Evolutionary conservation across 2,797 vertebrate genomes (phyloP), one percentile per base, ranked within the genome.

Genomic region (Coregonus suidteri): DNA sequence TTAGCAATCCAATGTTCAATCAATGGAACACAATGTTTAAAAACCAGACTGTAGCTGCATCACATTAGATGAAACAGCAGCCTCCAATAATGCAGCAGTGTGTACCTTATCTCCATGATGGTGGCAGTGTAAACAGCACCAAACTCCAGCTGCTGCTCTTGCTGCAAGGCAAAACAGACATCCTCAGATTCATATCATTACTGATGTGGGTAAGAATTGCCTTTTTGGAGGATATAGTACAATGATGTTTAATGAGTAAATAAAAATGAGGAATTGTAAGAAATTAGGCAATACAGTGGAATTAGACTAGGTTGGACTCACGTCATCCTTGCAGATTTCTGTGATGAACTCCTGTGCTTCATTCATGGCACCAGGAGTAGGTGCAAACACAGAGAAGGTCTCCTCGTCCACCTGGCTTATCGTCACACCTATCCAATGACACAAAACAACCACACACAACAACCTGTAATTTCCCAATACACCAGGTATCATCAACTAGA

Each of bases 321-420:
- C 98, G 75, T 99, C 98, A 77, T 99, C 98, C 90, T 95, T 99
- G 93, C 97, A 98, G 91, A 98, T 88, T 62, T 97, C 96, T 0
- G 31, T 85, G 85, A 99, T 97, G 79, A 98, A 97, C 6, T 97
- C 96, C 83, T 95, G 96, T 41, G 98, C 98, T 90, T 99, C 98
- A 0, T 94, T 93, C 97, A 99, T 98, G 59, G 98, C 98, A 81
- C 88, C 89, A 0, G 98, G 98, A 0, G 97, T 97, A 54, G 98
- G 97, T 31, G 98, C 97, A 80, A 99, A 99, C 88, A 99, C 88
- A 4, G 97, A 98, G 84, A 97, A 99, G 0, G 96, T 97, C 91
- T 99, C 98, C 87, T 99, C 98, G 6, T 99, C 97, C 87, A 99
- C 86, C 76, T 98, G 98, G 85, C 94, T 99, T 72, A 99, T 94